Percentiles rank a stretch among this genome's conserved stretches.
These are phyloP conservation scores for Gymnodraco acuticeps DNA, from an alignment of 2,797 vertebrate genomes.

Conservation along the genomic window DNA sequence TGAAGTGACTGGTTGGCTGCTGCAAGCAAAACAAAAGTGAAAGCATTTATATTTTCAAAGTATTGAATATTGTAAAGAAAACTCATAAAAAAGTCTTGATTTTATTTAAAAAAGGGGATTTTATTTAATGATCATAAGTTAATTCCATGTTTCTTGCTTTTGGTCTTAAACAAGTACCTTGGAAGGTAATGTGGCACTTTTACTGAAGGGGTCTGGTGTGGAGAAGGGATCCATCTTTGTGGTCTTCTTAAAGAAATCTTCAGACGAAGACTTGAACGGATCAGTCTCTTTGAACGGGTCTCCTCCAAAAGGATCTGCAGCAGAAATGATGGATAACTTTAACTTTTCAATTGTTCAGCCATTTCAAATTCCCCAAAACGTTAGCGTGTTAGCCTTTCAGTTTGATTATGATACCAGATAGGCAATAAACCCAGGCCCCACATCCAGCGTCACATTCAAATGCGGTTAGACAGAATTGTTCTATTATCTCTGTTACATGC, in stretches of 20 bases:
- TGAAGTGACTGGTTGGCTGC: slow-evolving; percentile 90
- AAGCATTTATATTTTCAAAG: neutral
- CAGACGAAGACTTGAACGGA: slow-evolving; percentile 86
- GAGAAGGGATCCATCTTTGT: slow-evolving; percentile 92
- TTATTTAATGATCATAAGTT: neutral
- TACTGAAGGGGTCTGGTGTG: slow-evolving; percentile 91
- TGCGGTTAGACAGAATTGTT: neutral
- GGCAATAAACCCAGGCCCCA: neutral
- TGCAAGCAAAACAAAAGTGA: slow-evolving; percentile 9
- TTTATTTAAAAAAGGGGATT: neutral
- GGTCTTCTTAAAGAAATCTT: slow-evolving; percentile 96
- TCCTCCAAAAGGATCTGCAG: slow-evolving; percentile 89
- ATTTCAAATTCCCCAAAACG: neutral
- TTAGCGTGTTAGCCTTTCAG: too few species aligned
- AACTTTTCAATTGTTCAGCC: neutral
- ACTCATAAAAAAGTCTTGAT: too few species aligned
- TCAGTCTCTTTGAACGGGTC: slow-evolving; percentile 89
- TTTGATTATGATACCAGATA: neutral
- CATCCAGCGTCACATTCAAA: neutral
- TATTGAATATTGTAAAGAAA: too few species aligned
- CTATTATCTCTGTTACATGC: neutral
- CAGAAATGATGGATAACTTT: slow-evolving; percentile 5
- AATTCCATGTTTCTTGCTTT: neutral
- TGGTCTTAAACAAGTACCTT: slow-evolving; percentile 83
- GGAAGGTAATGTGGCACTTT: slow-evolving; percentile 88